Base-by-base conservation (phyloP, 2,888 invertebrate genomes). In the Volucella zonaria region DNA sequence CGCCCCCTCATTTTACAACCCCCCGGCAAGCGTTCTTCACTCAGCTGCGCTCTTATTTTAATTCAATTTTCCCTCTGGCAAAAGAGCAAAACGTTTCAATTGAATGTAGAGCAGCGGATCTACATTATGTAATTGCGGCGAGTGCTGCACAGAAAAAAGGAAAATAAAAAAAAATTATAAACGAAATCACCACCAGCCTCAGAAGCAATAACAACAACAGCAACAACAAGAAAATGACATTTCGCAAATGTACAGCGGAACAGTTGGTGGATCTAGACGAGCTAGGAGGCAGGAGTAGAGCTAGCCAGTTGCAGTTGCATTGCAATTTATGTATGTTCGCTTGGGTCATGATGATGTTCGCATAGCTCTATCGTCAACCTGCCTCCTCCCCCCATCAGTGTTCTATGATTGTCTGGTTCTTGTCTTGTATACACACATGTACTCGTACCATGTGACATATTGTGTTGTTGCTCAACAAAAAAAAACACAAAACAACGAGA, bases 81-180 rank as follows among this genome's bases (percentile, higher is more conserved):
- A 85, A 85, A 85, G 85, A 85, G 85, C 85, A 81, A 85, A 85
- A 85, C 77, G 85, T 81, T 85, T 81, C 76, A 85, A 85, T 85
- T 81, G 85, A 85, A 85, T 85, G 81, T 85, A 58, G 85, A 85
- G 85, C 85, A 85, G 42, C 85, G 81, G 85, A 85, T 85, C 81
- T 81, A 81, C 85, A 77, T 85, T 85, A 85, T 85, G 81, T 85
- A 85, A 85, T 81, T 85, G 81, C 73, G 85, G 85, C 85, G 81
- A 85, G 61, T 80, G 80, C 66, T 62, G 66, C 10, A 73, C 47
- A 67, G 18, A 51, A 49, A 61, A 52, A 68, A 47, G 31, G 0
- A 49, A 42, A 42, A 51, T 12, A 45, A 45, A 45, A 59, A 54
- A 66, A 64, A 18, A 31, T 64, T 45, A 56, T 15, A 54, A 64